These are phyloP conservation scores for Hirtodrosophila alboralis DNA, from an alignment of 2,888 invertebrate genomes.

Conservation along the genomic window DNA sequence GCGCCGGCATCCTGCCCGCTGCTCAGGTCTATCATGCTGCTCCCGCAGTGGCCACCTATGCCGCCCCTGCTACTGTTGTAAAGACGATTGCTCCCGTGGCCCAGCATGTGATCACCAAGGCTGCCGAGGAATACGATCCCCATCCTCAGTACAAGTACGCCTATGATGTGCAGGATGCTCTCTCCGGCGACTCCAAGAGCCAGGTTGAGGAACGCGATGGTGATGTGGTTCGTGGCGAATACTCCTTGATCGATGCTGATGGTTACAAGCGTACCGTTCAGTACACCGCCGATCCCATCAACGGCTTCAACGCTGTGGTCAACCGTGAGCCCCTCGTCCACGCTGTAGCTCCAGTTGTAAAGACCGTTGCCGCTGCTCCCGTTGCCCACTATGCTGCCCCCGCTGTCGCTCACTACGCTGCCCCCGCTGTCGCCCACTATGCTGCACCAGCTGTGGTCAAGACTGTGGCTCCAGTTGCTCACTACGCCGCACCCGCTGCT, in stretches of 20 bases:
- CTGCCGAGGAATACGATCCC: conserved; percentile 79
- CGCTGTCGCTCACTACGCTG: conserved; percentile 38
- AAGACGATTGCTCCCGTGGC: conserved; percentile 47
- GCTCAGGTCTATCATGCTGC: conserved; percentile 65
- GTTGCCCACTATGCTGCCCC: conserved; percentile 34
- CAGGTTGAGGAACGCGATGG: conserved; percentile 83
- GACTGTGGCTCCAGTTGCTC: conserved; percentile 15
- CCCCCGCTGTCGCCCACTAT: conserved; percentile 38
- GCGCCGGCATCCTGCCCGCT: conserved; percentile 75
- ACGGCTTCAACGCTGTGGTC: conserved; percentile 83
- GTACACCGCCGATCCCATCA: conserved; percentile 81
- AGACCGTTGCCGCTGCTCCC: conserved; percentile 35
- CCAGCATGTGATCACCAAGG: conserved; percentile 68
- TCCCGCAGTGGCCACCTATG: conserved; percentile 64
- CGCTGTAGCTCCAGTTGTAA: conserved; percentile 38
- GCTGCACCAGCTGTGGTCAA: conserved; percentile 32
- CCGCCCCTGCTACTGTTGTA: conserved; percentile 56
- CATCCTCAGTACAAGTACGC: conserved; percentile 81
- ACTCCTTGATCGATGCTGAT: conserved; percentile 82
- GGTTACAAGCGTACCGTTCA: conserved; percentile 81
- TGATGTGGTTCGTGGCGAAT: conserved; percentile 83
- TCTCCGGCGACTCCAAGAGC: conserved; percentile 83
- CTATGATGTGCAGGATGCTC: conserved; percentile 81
- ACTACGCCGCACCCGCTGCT: conserved; percentile 32
- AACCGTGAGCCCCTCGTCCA: conserved; percentile 73